Evolutionary conservation across 2,113 vertebrate species (phyloP), one percentile per base, ranked within the genome.

Genomic region (Plectropomus leopardus): DNA sequence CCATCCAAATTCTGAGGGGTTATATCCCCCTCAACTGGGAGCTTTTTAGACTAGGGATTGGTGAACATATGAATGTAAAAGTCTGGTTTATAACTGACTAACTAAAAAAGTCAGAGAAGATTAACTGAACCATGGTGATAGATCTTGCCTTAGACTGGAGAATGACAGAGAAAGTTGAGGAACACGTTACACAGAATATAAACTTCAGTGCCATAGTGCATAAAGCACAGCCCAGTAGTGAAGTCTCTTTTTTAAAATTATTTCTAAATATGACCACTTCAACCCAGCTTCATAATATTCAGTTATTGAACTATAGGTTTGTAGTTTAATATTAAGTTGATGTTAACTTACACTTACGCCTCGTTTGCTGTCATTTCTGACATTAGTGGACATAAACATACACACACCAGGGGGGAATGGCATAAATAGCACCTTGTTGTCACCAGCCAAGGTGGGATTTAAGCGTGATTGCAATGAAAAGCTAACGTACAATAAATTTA

Each of bases 381-480:
- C 32, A 57, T 61, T 42, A 48, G 3, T 69, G 50, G 36, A 74
- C 13, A 69, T 23, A 82, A 10, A 17, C 17, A 57, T 4, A 59
- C 1, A 32, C 5, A 68, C 24, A 26, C 15, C 44, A 45, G 40
- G 3, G 9, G 44, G 8, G 4, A 42, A 14, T 57, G 16, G 36
- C 17, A 50, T 36, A 26, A 67, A 48, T 36, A 61, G 54, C 54
- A 85, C 63, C n/a, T 69, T 59, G 65, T 48, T 66, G 53, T 63
- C 61, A 80, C 34, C 26, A 51, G 68, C 16, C 26, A 53, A 47
- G 44, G 17, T 40, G 42, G 34, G 36, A 48, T 86, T 74, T 28
- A 21, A 55, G 10, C 7, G 16, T 44, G 53, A 5, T 3, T 68
- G 40, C 26, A 36, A 53, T 5, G 16, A 51, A 28, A 24, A 58